These are phyloP conservation scores for Aricia artaxerxes DNA, from an alignment of 2,888 invertebrate species.

Conservation along the genomic window DNA sequence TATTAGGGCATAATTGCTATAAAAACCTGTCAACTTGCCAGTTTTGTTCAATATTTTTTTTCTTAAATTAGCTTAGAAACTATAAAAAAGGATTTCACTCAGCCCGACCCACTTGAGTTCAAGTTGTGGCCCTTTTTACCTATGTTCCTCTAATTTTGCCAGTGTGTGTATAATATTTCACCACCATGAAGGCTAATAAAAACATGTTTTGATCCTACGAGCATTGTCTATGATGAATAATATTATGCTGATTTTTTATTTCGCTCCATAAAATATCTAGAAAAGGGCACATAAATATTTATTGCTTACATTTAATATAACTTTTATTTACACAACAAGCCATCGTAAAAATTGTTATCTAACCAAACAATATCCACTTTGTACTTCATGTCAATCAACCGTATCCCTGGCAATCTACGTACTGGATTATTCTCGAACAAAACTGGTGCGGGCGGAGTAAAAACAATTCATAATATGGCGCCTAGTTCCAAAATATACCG, in stretches of 20 bases:
- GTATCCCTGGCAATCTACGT: conserved; percentile 14
- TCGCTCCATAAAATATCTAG: conserved; percentile 1
- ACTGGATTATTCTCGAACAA: conserved; percentile 29
- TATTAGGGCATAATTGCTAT: too few species aligned
- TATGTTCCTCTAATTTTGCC: too few species aligned
- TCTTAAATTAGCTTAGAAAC: too few species aligned
- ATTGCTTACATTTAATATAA: not conserved
- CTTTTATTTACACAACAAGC: not conserved
- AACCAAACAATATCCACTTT: conserved; percentile 28
- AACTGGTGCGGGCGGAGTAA: conserved; percentile 28
- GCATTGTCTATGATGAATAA: not conserved
- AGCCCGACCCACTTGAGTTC: too few species aligned
- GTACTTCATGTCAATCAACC: conserved; percentile 16
- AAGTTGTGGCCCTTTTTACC: too few species aligned
- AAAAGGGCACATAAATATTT: conserved; percentile 6
- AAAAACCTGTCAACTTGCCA: too few species aligned
- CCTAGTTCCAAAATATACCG: conserved; percentile 30
- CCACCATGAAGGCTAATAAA: conserved; percentile 12
- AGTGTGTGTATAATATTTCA: not conserved
- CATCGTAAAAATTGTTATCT: conserved; percentile 18
- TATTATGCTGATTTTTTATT: not conserved
- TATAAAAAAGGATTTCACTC: too few species aligned
- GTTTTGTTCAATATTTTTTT: too few species aligned
- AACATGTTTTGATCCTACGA: not conserved
- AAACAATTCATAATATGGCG: conserved; percentile 32